A percentile compares a stretch with the other conserved stretches of the same genome.
Conservation (phyloP, 2,888 invertebrate species). For the Gryllus longicercus region DNA sequence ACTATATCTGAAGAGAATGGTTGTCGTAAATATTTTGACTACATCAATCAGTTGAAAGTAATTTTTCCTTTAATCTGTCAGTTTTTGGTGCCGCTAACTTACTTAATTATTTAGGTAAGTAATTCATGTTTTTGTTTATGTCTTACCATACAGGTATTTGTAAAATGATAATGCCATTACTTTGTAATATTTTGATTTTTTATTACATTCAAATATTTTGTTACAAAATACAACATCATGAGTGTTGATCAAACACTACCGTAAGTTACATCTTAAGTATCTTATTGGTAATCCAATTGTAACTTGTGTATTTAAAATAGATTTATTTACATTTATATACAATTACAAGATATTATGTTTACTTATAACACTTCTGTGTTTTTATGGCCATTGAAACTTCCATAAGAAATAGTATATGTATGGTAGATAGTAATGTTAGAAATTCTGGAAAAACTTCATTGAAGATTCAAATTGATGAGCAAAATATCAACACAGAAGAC, state of each 20-base stretch:
- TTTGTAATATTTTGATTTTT: background rate
- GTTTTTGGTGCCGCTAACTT: no score
- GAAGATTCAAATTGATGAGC: background rate
- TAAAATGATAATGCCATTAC: no score
- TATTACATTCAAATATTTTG: constrained; percentile 10
- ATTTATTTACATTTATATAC: constrained; percentile 17
- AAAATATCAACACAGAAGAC: background rate
- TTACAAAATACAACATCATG: background rate
- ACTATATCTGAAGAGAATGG: no score
- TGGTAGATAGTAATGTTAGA: background rate
- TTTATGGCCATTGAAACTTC: background rate
- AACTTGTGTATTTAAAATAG: background rate
- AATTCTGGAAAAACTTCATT: background rate
- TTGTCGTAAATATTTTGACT: no score
- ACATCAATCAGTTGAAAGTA: no score
- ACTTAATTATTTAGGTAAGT: no score
- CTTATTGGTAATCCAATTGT: background rate
- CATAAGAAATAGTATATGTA: background rate
- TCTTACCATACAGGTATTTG: no score
- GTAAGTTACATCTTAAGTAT: background rate
- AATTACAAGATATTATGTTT: background rate
- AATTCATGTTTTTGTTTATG: no score
- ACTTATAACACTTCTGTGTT: background rate
- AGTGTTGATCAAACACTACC: background rate
- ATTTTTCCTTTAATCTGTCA: no score